phyloP scores from a whole-genome alignment of 2,113 vertebrate genomes.

The Chloebia gouldiae region DNA sequence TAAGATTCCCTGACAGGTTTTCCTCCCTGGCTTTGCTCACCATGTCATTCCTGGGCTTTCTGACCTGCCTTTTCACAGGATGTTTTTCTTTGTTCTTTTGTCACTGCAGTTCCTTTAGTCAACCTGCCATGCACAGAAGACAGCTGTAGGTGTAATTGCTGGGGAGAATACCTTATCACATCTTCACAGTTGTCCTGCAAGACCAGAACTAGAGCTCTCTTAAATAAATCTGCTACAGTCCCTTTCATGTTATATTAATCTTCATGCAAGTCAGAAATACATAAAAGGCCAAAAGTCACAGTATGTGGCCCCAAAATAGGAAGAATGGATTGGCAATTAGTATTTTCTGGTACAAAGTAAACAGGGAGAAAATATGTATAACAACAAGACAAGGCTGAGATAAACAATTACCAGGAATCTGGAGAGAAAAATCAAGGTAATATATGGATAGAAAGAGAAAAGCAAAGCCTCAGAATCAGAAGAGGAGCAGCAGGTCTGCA shows the following conservation, averaged over 20 bases:
- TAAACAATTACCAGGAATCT: background rate
- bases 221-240: background rate
- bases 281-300: background rate
- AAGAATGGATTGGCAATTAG: background rate
- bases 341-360: background rate
- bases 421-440: background rate
- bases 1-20: constrained; percentile 59
- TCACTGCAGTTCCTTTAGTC: background rate
- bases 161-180: background rate
- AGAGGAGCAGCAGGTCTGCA: background rate
- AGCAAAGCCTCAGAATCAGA: background rate
- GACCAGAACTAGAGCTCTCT: background rate
- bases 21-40: background rate
- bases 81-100: background rate
- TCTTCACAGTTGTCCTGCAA: background rate
- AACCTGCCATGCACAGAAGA: background rate
- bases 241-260: background rate
- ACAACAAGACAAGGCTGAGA: background rate
- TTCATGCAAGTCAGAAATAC: background rate
- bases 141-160: background rate
- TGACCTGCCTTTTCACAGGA: constrained; percentile 20
- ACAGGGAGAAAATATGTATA: background rate
- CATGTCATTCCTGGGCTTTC: background rate
- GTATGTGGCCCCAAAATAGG: background rate
- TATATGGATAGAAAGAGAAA: background rate